These are phyloP conservation scores for Enteromius treurensis DNA, from an alignment of 2,797 vertebrate genomes.

Conservation along the genomic window DNA sequence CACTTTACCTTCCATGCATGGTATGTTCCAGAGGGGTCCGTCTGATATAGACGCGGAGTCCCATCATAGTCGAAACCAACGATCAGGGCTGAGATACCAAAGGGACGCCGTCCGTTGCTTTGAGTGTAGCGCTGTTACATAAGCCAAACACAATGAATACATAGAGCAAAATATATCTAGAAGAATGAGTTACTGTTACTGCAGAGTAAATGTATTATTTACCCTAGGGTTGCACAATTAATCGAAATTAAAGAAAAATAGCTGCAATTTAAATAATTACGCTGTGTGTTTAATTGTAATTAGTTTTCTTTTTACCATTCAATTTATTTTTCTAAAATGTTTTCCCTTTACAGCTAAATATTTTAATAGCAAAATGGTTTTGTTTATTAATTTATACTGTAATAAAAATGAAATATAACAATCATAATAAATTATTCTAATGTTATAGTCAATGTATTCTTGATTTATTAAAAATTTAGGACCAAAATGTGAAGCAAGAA, in stretches of 20 bases:
- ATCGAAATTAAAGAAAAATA: background rate
- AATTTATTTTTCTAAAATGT: background rate
- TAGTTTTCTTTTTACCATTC: background rate
- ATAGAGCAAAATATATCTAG: background rate
- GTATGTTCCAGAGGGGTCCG: slow-evolving; percentile 85
- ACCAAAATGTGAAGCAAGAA: background rate
- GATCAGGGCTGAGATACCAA: slow-evolving; percentile 85
- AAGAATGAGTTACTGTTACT: background rate
- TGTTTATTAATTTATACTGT: background rate
- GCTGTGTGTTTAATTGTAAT: background rate
- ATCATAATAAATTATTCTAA: background rate
- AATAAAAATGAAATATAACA: background rate
- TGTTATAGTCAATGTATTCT: background rate
- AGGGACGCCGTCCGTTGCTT: slow-evolving; percentile 84
- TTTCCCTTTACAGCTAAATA: background rate
- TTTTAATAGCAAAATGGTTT: background rate
- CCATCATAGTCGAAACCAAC: slow-evolving; percentile 85
- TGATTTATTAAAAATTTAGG: background rate
- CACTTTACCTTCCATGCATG: slow-evolving; percentile 84
- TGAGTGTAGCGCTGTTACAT: slow-evolving; percentile 80
- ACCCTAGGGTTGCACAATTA: background rate
- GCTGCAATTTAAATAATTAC: background rate
- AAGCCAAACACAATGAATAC: background rate
- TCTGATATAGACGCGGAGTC: slow-evolving; percentile 84
- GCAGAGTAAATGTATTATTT: background rate